Base-by-base conservation (phyloP, 1,140 invertebrate species). In the Hycleus cichorii region DNA sequence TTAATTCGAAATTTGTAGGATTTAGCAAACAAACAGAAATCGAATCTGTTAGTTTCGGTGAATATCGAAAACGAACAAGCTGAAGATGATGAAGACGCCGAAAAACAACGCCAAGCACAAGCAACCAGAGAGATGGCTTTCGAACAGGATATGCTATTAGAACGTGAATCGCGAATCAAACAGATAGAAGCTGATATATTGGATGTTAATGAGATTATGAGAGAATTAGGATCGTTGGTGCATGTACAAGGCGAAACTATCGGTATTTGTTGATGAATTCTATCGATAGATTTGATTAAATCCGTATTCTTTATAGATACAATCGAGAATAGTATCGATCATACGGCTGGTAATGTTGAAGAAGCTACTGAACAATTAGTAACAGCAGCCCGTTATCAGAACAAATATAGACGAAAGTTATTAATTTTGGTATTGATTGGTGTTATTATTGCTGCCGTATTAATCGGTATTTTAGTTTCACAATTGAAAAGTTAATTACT, bases 141-240 rank as follows among this genome's bases (percentile, higher is more conserved):
- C 74, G 86, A 90, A 72, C 83, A 85, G 58, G 86, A 84, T 54
- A 79, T 91, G 77, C 66, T 89, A 42, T 61, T 87, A 25, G 89
- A 91, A 59, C 79, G 85, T 40, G 86, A 90, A 64, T 80, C 84
- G 18, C 81, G 85, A 69, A 82, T 91, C 56, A 80, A 80, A 60
- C 79, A 83, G 69, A 89, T 91, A 46, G 89, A 95, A 76, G 82
- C 83, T 3, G 89, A 95, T 72, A 88, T 97, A 53, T 75, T 91
- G 51, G 92, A 95, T 75, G 87, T 95, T 0, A 94, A 94, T 74
- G 84, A 91, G 72, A 94, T 97, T 50, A 96, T 96, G 86, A 84
- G 87, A 58, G 87, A 93, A 64, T 76, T 97, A n/a, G 86, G 84
- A 3, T 81, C 81, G 43, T 73, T 95, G 67, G 89, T 95, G 1